Base-by-base conservation (phyloP, 1,140 invertebrate genomes). In the Drosophila punjabiensis region DNA sequence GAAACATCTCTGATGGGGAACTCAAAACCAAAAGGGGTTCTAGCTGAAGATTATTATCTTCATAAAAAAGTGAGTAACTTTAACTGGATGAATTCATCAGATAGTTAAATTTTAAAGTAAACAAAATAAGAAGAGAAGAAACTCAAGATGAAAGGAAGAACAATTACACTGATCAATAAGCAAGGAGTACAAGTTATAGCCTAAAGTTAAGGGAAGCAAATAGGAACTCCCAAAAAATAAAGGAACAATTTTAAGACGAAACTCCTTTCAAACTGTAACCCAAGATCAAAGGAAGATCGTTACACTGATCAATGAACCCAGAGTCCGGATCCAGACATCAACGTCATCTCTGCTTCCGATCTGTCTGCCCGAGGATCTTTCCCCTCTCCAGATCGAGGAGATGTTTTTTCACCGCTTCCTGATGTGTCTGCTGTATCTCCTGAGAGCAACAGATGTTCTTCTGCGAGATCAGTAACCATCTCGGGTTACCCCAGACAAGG, bases 221-320 rank as follows among this genome's bases (percentile, higher is more conserved):
- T 18, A 16, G 52, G 32, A 20, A 20, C 10, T 18, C n/a, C n/a
- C 10, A 0, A 18, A 53, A 53, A 55, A 5, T 37, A 18, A 32
- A 32, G 28, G 1, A 11, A 32, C 6, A 30, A 6, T 30, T 8
- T 0, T 16, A 7, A 35, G 33, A 24, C 16, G 8, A 35, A 35
- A 24, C 33, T 20, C 18, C 18, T 10, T 35, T 56, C 13, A 24
- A 5, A 56, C 13, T 68, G 79, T 64, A 87, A 87, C 66, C 79
- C 70, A 89, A 89, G 85, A 90, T 90, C 62, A 74, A 77, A 77
- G 86, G 86, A 90, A 82, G 86, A 90, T 73, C 66, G 77, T 89
- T 90, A 79, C 76, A 76, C 86, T 86, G 82, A 90, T 79, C 86
- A 80, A 68, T 89, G 86, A 70, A 66, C 75, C 83, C 55, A 45